These are phyloP conservation scores for Pseudorectes ferrugineus DNA, from an alignment of 2,113 vertebrate species.

Conservation along the genomic window DNA sequence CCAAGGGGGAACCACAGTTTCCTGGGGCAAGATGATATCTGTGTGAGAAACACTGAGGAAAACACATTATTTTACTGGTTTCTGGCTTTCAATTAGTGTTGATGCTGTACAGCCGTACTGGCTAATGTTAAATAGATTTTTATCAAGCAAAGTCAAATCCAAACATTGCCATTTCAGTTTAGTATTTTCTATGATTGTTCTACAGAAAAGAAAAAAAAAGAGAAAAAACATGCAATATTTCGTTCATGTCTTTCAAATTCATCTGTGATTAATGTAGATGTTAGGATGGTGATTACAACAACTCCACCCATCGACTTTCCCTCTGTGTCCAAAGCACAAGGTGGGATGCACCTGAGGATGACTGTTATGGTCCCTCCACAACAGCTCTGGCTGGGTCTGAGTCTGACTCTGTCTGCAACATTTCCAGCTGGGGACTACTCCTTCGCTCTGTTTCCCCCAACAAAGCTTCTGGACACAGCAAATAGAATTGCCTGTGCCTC, in stretches of 20 bases:
- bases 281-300: neutral
- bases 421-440: neutral
- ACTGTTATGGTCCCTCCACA: neutral
- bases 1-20: neutral
- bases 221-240: neutral
- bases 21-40: neutral
- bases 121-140: neutral
- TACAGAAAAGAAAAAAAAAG: neutral
- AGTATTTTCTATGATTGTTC: neutral
- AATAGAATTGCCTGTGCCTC: neutral
- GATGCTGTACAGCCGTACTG: neutral
- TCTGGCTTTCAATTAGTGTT: neutral
- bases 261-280: neutral
- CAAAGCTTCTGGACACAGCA: neutral
- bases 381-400: neutral
- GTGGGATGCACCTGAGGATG: neutral
- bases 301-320: accelerated
- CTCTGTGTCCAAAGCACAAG: neutral
- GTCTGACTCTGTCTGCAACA: neutral
- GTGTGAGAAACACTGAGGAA: neutral
- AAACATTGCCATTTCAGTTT: neutral
- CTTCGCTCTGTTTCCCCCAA: neutral
- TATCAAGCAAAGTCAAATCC: neutral
- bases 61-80: neutral
- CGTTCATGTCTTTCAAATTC: neutral